Base-by-base conservation (phyloP, 1,140 invertebrate genomes). In the Amyelois transitella region DNA sequence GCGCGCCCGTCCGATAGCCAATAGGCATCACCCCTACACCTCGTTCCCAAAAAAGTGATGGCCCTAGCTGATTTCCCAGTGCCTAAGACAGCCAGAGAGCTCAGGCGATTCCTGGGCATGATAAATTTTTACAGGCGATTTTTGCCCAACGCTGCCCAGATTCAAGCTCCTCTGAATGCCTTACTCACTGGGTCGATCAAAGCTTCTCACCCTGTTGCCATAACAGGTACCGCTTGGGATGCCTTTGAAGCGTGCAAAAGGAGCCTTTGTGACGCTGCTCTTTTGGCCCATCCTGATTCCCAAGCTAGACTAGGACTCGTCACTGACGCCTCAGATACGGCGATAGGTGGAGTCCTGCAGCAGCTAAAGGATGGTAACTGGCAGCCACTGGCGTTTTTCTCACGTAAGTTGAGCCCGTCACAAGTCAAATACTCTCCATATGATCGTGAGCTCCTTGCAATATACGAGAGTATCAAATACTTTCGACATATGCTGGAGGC, bases 91-190 rank as follows among this genome's bases (percentile, higher is more conserved):
- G 60, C 78, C 1, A 63, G 59, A 8, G 58, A 75, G 20, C 54
- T 86, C 0, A 55, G 78, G 18, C 51, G 69, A 10, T 90, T 89
- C 56, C 45, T 89, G 0, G 86, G 78, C 0, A 77, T 85, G 64
- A 48, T 81, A 0, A 84, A 83, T 48, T 85, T 74, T 59, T 83
- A 81, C 53, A 49, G 66, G 19, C 18, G 55, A 7, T 76, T 55
- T 43, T 44, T 78, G 0, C 61, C 60, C 2, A 47, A 69, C 18
- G 69, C 68, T 1, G 64, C 71, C 2, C 24, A 67, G 17, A 12
- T 48, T 25, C 53, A 56, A 21, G 54, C 44, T 10, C 54, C 54
- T 4, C 18, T 56, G 59, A 43, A 43, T 17, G 38, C 38, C n/a
- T 3, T n/a, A 6, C 38, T 43, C 38, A 12, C 14, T 2, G 38